Base-by-base conservation (phyloP, 2,888 invertebrate species). In the Ephialtes manifestator region DNA sequence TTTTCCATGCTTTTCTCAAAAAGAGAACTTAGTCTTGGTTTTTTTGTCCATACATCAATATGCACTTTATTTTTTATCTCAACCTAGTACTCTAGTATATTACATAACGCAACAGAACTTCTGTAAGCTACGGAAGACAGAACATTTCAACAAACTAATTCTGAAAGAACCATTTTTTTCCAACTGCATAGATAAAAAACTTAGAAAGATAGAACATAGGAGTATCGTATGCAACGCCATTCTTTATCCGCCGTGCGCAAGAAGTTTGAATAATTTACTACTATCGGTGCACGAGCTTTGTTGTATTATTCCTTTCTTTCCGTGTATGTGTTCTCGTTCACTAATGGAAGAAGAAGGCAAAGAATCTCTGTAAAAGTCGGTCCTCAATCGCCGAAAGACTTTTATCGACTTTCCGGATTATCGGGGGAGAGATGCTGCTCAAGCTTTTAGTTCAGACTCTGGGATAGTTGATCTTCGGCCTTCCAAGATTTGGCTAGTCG, bases 401-500 rank as follows among this genome's bases (percentile, higher is more conserved):
- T 71, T 53, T 51, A 39, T 48, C 48, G 15, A 65, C 75, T 76
- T 65, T 35, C 48, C 75, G 51, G 65, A 76, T 65, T 51, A 65
- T 51, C 65, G 65, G 35, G 31, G 18, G 48, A 65, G 31, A 20
- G 68, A 39, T 18, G 63, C 48, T 46, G 74, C 63, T 75, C 46
- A 35, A 48, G 60, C 74, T 63, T 63, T 75, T 63, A 31, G 60
- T 75, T 63, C 46, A 43, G 51, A 35, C 31, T 55, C 68, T 20
- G 15, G 35, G 51, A 51, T 43, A 18, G 51, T 46, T 48, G 51
- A 79, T 51, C 63, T 79, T 63, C 71, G 79, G 53, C 51, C 51
- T 51, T 63, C 60, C 51, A 43, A 55, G 70, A 72, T 80, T 43
- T 28, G 60, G 72, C 70, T 55, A 55, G 74, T 58, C 75, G 65